Percentiles rank a stretch among this genome's conserved stretches.
These are phyloP conservation scores for Panagrolaimus sp. DNA, from an alignment of 1,140 invertebrate species.

Conservation along the genomic window DNA sequence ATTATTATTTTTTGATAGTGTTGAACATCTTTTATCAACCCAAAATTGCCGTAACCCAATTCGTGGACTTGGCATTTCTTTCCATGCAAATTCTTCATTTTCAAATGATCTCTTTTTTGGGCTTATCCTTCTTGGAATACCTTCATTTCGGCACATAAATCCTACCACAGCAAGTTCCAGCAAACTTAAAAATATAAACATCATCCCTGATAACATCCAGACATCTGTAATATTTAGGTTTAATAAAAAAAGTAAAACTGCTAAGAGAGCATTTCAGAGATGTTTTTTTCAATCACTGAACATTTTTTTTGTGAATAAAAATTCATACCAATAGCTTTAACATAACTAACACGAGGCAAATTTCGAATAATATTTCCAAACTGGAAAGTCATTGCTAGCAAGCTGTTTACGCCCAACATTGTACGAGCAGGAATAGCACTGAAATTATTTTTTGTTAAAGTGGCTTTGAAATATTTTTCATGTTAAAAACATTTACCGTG, in stretches of 20 bases:
- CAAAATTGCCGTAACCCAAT: constrained; percentile 46
- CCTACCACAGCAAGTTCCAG: constrained; percentile 56
- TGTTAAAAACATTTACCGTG: constrained; percentile 22
- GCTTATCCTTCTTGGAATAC: constrained; percentile 33
- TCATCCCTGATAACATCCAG: constrained; percentile 49
- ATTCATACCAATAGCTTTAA: constrained; percentile 34
- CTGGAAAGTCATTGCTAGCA: constrained; percentile 55
- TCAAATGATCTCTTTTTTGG: constrained; percentile 25
- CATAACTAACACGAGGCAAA: constrained; percentile 53
- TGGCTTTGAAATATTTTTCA: neutral
- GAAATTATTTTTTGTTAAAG: constrained; percentile 14
- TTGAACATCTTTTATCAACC: neutral
- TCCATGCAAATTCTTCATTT: constrained; percentile 49
- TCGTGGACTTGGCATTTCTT: constrained; percentile 52
- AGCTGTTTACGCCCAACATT: constrained; percentile 55
- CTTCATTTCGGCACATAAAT: constrained; percentile 57
- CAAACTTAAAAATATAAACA: constrained; percentile 56
- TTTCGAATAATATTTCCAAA: constrained; percentile 58
- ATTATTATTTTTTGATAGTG: constrained; percentile 7
- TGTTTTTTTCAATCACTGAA: constrained; percentile 25
- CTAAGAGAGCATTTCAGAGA: too few relatives aligned
- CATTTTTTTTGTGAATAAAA: neutral
- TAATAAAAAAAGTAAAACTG: too few relatives aligned
- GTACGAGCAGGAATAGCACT: constrained; percentile 57
- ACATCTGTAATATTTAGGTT: too few relatives aligned